phyloP scores from a whole-genome alignment of 2,797 vertebrate genomes.

The Dermochelys coriacea region DNA sequence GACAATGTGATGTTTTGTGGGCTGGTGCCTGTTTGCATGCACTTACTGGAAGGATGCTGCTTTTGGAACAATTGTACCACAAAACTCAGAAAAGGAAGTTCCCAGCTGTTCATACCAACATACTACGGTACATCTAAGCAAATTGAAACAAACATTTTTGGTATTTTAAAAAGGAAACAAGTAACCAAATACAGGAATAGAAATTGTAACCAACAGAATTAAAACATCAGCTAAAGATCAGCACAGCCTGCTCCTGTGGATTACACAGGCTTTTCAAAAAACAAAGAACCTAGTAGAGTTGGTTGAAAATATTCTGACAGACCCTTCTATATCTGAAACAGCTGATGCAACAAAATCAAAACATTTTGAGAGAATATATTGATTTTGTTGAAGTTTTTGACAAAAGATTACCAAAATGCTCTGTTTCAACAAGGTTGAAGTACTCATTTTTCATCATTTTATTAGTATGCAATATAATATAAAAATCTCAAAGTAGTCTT shows the following conservation, averaged over 20 bases:
- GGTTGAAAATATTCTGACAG: constrained; percentile 16
- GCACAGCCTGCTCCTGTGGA: neutral
- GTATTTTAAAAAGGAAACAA: constrained; percentile 49
- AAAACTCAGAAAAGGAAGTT: constrained; percentile 39
- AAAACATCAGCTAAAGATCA: neutral
- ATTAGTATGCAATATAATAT: neutral
- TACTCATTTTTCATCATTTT: neutral
- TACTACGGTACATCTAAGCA: constrained; percentile 9
- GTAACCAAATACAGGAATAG: neutral
- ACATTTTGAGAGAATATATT: constrained; percentile 7
- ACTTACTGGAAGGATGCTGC: neutral
- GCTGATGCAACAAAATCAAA: neutral
- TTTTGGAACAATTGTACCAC: constrained; percentile 20
- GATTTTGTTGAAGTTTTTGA: neutral
- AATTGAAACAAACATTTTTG: neutral
- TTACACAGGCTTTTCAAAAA: neutral
- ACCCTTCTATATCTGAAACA: constrained; percentile 3
- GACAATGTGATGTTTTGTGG: neutral
- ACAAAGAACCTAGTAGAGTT: neutral
- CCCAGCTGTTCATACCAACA: neutral
- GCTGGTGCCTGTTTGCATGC: constrained; percentile 31
- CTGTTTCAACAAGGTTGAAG: neutral
- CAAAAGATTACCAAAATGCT: neutral
- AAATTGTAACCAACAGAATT: neutral
- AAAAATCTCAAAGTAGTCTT: neutral